A percentile compares a stretch with the other conserved stretches of the same genome.
These are phyloP conservation scores for Engystomops pustulosus DNA, from an alignment of 2,113 vertebrate genomes.

Conservation along the genomic window DNA sequence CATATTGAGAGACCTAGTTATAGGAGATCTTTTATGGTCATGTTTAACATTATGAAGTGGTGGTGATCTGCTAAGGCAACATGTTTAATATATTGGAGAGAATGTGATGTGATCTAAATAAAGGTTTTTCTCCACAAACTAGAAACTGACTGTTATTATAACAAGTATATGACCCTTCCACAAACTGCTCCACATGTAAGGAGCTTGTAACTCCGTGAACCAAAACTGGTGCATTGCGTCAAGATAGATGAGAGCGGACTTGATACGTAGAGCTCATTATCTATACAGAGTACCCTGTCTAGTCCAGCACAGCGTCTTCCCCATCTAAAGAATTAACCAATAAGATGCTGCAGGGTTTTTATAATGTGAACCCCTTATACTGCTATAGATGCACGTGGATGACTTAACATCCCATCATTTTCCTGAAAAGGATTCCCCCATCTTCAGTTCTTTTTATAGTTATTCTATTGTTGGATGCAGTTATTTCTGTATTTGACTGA, in stretches of 20 bases:
- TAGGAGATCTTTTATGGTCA: not conserved
- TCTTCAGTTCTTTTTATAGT: not conserved
- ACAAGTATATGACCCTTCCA: constrained; percentile 9
- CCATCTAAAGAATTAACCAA: not conserved
- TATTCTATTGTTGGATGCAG: not conserved
- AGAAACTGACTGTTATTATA: not conserved
- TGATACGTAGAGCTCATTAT: constrained; percentile 43
- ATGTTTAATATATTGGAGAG: not conserved
- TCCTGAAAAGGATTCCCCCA: not conserved
- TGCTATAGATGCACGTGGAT: not conserved
- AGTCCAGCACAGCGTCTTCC: not conserved
- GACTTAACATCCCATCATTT: not conserved
- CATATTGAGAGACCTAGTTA: too few relatives aligned
- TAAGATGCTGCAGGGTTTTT: not conserved
- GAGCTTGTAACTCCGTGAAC: constrained; percentile 26
- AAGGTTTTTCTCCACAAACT: too few relatives aligned
- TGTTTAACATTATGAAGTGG: not conserved
- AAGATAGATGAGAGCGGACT: constrained; percentile 17
- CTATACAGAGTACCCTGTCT: not conserved
- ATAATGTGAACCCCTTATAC: not conserved
- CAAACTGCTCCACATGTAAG: constrained; percentile 14
- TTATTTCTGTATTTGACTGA: not conserved
- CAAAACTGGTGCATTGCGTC: constrained; percentile 53
- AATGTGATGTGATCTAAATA: too few relatives aligned
- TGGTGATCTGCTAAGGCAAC: not conserved